A percentile compares a stretch with the other conserved stretches of the same genome.
These are phyloP conservation scores for Hippopotamus amphibius DNA, from an alignment of 2,113 vertebrate species.

Conservation along the genomic window DNA sequence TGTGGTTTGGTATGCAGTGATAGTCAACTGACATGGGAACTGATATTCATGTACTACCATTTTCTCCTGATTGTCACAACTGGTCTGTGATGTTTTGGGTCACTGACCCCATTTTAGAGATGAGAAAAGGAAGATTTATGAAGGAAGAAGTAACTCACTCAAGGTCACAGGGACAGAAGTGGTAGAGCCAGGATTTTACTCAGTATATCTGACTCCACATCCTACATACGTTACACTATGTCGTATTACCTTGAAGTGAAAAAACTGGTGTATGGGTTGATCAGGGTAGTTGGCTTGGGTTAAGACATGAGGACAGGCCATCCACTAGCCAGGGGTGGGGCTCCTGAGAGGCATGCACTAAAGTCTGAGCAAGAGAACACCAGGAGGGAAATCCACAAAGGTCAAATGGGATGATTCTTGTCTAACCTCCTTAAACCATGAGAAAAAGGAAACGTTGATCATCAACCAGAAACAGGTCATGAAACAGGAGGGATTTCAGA, in stretches of 20 bases:
- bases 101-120: not conserved
- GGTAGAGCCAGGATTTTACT: not conserved
- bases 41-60: not conserved
- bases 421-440: constrained; percentile 21
- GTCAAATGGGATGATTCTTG: constrained; percentile 57
- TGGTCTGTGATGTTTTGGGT: not conserved
- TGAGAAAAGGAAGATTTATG: not conserved
- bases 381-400: constrained; percentile 63
- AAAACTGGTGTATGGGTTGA: not conserved
- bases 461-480: constrained; percentile 29
- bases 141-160: not conserved
- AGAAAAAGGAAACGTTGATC: constrained; percentile 64
- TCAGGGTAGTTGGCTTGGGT: not conserved
- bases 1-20: not conserved
- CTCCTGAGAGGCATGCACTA: not conserved
- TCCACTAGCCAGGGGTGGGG: not conserved
- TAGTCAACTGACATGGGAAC: not conserved
- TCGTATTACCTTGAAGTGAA: not conserved
- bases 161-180: not conserved
- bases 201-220: not conserved
- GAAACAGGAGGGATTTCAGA: constrained; percentile 34
- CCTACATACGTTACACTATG: not conserved
- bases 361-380: constrained; percentile 56
- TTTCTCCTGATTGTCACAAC: not conserved
- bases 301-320: not conserved